A percentile compares a stretch with the other conserved stretches of the same genome.
These are phyloP conservation scores for Philereme vetulata DNA, from an alignment of 2,888 invertebrate species.

Conservation along the genomic window DNA sequence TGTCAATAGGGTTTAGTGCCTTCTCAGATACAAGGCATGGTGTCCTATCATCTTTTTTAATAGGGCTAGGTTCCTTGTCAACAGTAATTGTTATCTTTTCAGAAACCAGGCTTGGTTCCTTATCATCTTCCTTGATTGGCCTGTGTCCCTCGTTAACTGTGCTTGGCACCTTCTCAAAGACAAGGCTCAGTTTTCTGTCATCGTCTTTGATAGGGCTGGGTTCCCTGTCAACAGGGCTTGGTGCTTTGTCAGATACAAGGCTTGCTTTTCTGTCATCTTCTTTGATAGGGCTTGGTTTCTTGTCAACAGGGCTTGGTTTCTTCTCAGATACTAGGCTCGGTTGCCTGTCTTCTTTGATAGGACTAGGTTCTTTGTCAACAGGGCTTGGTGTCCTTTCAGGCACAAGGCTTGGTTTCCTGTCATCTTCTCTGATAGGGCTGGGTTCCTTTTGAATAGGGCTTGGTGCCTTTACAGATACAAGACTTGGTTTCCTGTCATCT, in stretches of 20 bases:
- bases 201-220: background rate
- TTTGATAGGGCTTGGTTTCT: conserved; percentile 16
- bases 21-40: conserved; percentile 9
- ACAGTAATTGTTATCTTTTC: too few relatives aligned
- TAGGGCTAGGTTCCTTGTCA: too few relatives aligned
- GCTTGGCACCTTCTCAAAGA: background rate
- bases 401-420: conserved; percentile 17
- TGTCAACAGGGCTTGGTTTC: conserved; percentile 13
- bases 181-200: background rate
- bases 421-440: conserved; percentile 4
- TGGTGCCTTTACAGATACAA: conserved; percentile 19
- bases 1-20: background rate
- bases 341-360: conserved; percentile 5
- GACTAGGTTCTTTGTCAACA: conserved; percentile 10
- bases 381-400: conserved; percentile 5
- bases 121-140: too few relatives aligned
- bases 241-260: background rate
- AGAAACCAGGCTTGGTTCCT: too few relatives aligned
- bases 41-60: background rate
- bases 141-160: conserved; percentile 19
- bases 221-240: conserved; percentile 20
- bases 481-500: conserved; percentile 19
- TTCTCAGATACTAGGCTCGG: conserved; percentile 8
- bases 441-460: conserved; percentile 14
- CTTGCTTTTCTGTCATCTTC: conserved; percentile 10